Percentiles rank a stretch among this genome's conserved stretches.
These are phyloP conservation scores for Mallotus villosus DNA, from an alignment of 2,797 vertebrate species.

Conservation along the genomic window DNA sequence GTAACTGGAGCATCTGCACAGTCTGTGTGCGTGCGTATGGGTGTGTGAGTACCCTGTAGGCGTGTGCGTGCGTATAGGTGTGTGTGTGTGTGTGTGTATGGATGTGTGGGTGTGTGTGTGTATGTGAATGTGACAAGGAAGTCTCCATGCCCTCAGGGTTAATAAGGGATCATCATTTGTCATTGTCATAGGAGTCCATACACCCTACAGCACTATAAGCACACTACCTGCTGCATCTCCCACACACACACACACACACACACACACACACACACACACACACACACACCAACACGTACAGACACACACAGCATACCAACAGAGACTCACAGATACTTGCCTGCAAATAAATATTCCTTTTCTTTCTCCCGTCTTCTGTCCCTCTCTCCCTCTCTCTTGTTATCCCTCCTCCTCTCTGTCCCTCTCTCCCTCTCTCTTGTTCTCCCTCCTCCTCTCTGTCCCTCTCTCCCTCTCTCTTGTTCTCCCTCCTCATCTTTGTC, in stretches of 20 bases:
- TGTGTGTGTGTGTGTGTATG: neutral
- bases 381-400: slow-evolving; percentile 4
- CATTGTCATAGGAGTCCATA: neutral
- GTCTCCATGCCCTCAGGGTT: neutral
- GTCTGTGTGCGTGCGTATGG: neutral
- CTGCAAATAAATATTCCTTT: neutral
- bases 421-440: neutral
- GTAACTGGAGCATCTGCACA: slow-evolving; percentile 68
- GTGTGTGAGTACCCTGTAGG: neutral
- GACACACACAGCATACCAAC: slow-evolving; percentile 34
- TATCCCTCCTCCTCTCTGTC: neutral
- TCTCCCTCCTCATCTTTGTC: neutral
- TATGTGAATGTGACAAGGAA: neutral
- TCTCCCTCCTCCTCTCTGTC: no score
- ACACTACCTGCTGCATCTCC: neutral
- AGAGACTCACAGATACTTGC: slow-evolving; percentile 36
- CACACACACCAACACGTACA: slow-evolving; percentile 25
- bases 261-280: slow-evolving; percentile 31
- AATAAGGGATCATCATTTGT: neutral
- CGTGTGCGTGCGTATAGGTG: neutral
- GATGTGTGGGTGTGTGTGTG: neutral
- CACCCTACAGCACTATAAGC: neutral
- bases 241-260: slow-evolving; percentile 27
- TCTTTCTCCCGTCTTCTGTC: neutral
- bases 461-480: slow-evolving; percentile 23